A percentile compares a stretch with the other conserved stretches of the same genome.
These are phyloP conservation scores for Ctenoplectra terminalis DNA, from an alignment of 1,140 invertebrate genomes.

Conservation along the genomic window DNA sequence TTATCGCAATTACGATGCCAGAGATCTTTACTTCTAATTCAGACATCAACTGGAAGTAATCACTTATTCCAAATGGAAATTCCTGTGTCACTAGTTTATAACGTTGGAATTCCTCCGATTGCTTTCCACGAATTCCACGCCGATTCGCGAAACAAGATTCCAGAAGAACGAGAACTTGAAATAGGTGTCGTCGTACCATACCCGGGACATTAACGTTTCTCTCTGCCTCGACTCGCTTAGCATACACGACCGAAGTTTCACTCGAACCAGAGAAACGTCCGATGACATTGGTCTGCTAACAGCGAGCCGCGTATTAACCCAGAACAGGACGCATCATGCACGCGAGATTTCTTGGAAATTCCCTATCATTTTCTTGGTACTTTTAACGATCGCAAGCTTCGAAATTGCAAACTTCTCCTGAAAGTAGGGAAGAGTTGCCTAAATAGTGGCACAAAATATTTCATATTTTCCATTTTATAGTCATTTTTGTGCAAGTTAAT, in stretches of 20 bases:
- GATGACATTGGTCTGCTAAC: conserved; percentile 13
- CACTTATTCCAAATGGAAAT: not conserved
- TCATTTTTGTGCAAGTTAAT: too few species aligned
- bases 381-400: not conserved
- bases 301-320: conserved; percentile 11
- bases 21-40: too few species aligned
- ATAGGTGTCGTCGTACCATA: not conserved
- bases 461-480: too few species aligned
- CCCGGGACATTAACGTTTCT: conserved; percentile 35
- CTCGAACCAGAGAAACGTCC: conserved; percentile 33
- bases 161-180: not conserved
- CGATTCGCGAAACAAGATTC: not conserved
- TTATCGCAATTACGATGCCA: not conserved
- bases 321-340: conserved; percentile 8
- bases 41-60: not conserved
- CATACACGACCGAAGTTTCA: conserved; percentile 31
- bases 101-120: not conserved
- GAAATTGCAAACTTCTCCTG: not conserved
- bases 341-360: conserved; percentile 25
- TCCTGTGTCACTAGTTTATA: too few species aligned
- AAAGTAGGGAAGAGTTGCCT: too few species aligned
- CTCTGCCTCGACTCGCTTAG: not conserved
- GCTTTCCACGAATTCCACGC: not conserved
- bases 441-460: too few species aligned
- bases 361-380: not conserved